phyloP scores from a whole-genome alignment of 2,888 invertebrate genomes.

The Parthenolecanium corni region DNA sequence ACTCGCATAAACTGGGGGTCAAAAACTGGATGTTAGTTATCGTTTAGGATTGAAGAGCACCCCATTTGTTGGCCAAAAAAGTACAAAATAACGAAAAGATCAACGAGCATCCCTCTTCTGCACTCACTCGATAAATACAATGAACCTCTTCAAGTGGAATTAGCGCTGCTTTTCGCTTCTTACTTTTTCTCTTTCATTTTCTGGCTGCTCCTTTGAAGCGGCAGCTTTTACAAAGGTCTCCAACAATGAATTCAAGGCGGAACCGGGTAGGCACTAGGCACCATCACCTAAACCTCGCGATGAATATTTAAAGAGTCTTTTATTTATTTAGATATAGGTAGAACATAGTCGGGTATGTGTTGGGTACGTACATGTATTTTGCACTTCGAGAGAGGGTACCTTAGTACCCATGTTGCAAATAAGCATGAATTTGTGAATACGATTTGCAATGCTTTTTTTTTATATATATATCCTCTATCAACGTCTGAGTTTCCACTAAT shows the following conservation, averaged over 20 bases:
- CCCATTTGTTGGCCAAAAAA: background rate
- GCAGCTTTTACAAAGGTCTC: background rate
- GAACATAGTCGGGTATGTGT: no score
- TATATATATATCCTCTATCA: background rate
- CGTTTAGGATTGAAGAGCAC: conserved; percentile 3
- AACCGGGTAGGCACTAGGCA: conserved; percentile 1
- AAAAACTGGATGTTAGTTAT: conserved; percentile 8
- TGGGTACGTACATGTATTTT: no score
- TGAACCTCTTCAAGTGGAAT: conserved; percentile 5
- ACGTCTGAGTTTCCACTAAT: conserved; percentile 10
- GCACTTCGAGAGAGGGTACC: no score
- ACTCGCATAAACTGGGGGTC: no score
- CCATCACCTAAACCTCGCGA: conserved; percentile 1
- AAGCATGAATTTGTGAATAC: conserved; percentile 4
- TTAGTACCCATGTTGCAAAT: background rate
- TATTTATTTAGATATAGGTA: background rate
- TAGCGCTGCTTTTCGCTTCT: background rate
- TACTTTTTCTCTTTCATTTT: background rate
- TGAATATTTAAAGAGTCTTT: conserved; percentile 20
- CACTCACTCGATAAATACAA: background rate
- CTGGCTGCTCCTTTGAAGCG: background rate
- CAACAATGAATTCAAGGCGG: conserved; percentile 13
- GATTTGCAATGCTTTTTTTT: conserved; percentile 11
- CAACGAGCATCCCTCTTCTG: no score
- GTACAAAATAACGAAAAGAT: no score